Evolutionary conservation across 2,797 vertebrate species (phyloP), one percentile per base, ranked within the genome.

Genomic region (Echiichthys vipera): DNA sequence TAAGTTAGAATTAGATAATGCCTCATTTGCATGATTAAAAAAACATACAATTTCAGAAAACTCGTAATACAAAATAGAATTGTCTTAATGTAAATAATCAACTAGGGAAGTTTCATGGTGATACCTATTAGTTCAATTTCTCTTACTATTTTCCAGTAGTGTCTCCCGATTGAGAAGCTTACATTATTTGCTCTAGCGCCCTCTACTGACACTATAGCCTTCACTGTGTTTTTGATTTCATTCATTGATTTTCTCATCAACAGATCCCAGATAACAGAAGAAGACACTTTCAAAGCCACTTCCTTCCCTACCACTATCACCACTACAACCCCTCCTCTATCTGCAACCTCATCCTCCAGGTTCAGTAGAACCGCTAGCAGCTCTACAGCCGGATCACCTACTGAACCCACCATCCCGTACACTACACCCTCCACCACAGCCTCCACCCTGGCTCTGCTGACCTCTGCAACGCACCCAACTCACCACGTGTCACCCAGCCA

Each of bases 221-320:
- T 7, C 30, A 8, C 30, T 32, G 30, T 32, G 30, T 32, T n/a
- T n/a, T n/a, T n/a, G 1, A 46, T 18, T 29, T 50, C 2, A 66
- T n/a, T 18, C 0, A 15, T 63, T 55, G 27, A 2, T 55, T 74
- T 53, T 66, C 10, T 66, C 18, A 65, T 67, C 11, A 5, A 71
- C 70, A 92, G 27, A 65, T 74, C 87, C 3, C 65, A 87, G 54
- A 42, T 76, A 25, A 87, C 90, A 65, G 75, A 89, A 3, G 83
- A 83, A 3, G 75, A 91, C 3, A 65, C 87, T 9, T 65, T 64
- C 58, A 66, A 71, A 37, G 62, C 78, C 2, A 70, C 82, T 34
- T 49, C 63, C 74, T 22, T 17, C 71, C 20, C 59, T 10, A 59
- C 62, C 7, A 61, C 45, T 20, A 34, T 32, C 24, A 72, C 24